Evolutionary conservation across 2,113 vertebrate species (phyloP), one percentile per base, ranked within the genome.

Genomic region (Octodon degus): DNA sequence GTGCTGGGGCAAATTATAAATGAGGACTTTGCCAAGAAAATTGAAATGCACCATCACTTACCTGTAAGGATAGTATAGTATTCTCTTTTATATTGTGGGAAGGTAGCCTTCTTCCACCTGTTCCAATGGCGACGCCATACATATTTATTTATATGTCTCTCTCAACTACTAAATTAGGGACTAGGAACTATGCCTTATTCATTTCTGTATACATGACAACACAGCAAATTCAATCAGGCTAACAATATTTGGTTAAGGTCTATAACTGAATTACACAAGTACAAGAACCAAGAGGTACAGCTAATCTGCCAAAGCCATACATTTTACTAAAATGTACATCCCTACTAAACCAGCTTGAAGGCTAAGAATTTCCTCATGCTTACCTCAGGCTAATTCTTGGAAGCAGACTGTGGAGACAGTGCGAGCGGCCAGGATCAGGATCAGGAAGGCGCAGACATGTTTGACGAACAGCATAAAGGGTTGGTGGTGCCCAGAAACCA

Each of bases 391-490:
- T 95, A 83, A 93, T 94, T 86, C 77, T 82, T 63, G 1, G 82
- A 96, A 86, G 7, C 53, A 92, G 11, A 79, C 77, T 96, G 63
- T 93, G 14, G 67, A 94, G 67, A 91, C 67, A 72, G 37, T 92
- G 34, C 86, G n/a, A 95, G 80, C 62, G 96, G 25, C 53, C 30
- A 94, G 60, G 53, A 90, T 90, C 67, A 95, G 79, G 40, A 96
- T 92, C 67, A 95, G 79, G 40, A 96, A 93, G n/a, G 92, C 89
- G 40, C 47, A 86, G 96, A 97, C 82, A 65, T 89, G 70, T 63
- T 96, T 95, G 93, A 94, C 74, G 91, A 94, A 96, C 67, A 92
- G 70, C 40, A 83, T 84, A 79, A 92, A 94, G 90, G 68, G 34
- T 1, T 70, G 62, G 50, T 43, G 94, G 80, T 83, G 58, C 55